Evolutionary conservation across 2,113 vertebrate species (phyloP).

Genomic region (Takifugu flavidus): DNA sequence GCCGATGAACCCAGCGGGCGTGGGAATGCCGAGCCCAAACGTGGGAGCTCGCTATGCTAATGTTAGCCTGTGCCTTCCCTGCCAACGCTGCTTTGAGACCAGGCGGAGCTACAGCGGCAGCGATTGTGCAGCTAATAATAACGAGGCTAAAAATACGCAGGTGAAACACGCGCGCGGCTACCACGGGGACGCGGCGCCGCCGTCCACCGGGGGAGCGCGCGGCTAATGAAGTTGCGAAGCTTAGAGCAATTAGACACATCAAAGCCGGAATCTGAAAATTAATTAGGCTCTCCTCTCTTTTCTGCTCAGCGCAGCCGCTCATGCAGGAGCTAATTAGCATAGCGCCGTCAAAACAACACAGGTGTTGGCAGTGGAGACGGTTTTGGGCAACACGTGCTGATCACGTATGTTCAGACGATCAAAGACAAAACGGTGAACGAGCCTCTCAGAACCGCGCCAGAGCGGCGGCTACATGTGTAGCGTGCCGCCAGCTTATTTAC

Average conservation of each 20-base stretch:
- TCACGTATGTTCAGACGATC: not conserved
- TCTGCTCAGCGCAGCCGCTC: slow-evolving; percentile 68
- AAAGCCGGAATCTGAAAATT: slow-evolving; percentile 80
- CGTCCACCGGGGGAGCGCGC: slow-evolving; percentile 67
- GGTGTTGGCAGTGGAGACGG: slow-evolving; percentile 55
- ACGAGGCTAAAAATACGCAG: slow-evolving; percentile 69
- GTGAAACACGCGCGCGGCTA: slow-evolving; percentile 55
- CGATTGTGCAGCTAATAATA: slow-evolving; percentile 63
- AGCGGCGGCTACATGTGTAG: too few species aligned
- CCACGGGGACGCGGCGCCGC: slow-evolving; percentile 60
- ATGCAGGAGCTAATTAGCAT: slow-evolving; percentile 73
- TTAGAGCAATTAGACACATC: slow-evolving; percentile 82
- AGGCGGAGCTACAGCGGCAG: slow-evolving; percentile 21
- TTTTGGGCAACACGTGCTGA: not conserved
- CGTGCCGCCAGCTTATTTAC: too few species aligned
- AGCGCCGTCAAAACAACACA: slow-evolving; percentile 69
- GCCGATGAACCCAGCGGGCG: too few species aligned
- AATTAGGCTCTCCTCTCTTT: slow-evolving; percentile 75
- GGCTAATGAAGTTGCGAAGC: slow-evolving; percentile 78
- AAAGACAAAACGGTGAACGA: too few species aligned
- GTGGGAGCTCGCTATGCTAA: too few species aligned
- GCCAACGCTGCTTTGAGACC: slow-evolving; percentile 13
- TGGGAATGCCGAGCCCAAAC: too few species aligned
- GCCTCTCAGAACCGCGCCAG: too few species aligned
- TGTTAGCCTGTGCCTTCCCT: too few species aligned